Conservation (phyloP, 2,113 vertebrate species). For the Odontophorus gujanensis region DNA sequence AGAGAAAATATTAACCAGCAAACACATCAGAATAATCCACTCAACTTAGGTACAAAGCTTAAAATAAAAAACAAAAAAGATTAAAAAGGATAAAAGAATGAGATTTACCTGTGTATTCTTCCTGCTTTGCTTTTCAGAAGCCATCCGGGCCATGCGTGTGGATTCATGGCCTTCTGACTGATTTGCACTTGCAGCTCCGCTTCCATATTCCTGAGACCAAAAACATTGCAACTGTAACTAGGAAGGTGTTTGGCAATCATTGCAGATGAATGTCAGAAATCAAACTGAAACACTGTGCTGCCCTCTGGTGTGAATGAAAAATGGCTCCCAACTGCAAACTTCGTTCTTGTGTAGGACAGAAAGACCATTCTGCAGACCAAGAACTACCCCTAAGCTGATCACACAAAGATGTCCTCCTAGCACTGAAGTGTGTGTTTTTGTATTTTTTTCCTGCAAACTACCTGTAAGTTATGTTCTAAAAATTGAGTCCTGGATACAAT, state of each 20-base stretch:
- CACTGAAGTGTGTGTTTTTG: too few relatives aligned
- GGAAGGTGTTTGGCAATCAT: not conserved
- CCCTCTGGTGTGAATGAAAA: not conserved
- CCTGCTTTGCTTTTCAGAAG: constrained; percentile 84
- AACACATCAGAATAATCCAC: not conserved
- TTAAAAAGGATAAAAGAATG: not conserved
- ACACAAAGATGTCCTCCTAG: not conserved
- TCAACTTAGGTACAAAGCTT: not conserved
- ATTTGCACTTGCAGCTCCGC: constrained; percentile 90
- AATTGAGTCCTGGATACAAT: not conserved
- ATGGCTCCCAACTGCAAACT: not conserved
- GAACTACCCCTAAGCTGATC: not conserved
- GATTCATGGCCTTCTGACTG: constrained; percentile 94
- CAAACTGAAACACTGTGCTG: not conserved
- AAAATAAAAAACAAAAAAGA: not conserved
- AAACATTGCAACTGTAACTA: not conserved
- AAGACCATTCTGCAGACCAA: not conserved
- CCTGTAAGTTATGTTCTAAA: not conserved
- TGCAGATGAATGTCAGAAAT: not conserved
- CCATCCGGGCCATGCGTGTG: constrained; percentile 83
- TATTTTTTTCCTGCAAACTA: not conserved
- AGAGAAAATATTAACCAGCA: not conserved
- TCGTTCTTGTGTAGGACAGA: not conserved
- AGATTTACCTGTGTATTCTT: constrained; percentile 87
- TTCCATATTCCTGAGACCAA: constrained; percentile 86